Evolutionary conservation across 2,888 invertebrate genomes (phyloP), one percentile per base, ranked within the genome.

Genomic region (Scrobipalpa atriplicella): DNA sequence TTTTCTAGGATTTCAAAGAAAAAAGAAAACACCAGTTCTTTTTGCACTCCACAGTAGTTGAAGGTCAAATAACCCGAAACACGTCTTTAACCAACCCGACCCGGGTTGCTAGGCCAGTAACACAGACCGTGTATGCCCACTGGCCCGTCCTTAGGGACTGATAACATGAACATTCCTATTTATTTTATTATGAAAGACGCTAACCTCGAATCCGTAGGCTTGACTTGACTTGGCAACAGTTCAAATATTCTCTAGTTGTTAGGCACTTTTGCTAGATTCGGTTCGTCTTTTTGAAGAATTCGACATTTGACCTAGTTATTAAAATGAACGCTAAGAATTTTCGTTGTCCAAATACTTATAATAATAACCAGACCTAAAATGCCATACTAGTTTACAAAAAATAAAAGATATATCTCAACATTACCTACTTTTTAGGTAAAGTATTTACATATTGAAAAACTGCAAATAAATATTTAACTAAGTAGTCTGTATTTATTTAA

Each of bases 141-240:
- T 18, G 9, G n/a, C n/a, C 5, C 47, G 54, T 10, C 21, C 19
- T 19, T 54, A 54, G 19, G 19, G 18, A 2, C 54, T 54, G 21
- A 19, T 54, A 54, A 54, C 54, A 54, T 21, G 3, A 2, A 18
- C 19, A 54, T 19, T 54, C 54, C 10, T 54, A 54, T 54, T 54
- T 54, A 54, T 10, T 54, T 54, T 54, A 54, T 54, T 54, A 54
- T 19, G 9, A 16, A n/a, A 54, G 19, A 18, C 54, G 54, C 54
- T 21, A 13, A 43, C 54, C 19, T 19, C 10, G 19, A n/a, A 19
- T 19, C 19, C 54, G 19, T 54, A n/a, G n/a, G n/a, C n/a, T n/a
- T 19, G 54, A 11, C 19, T 54, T 21, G 18, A 54, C 10, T 54
- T 54, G 54, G 54, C 54, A 54, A 19, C 19, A 10, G 54, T 54